Evolutionary conservation across 2,888 invertebrate species (phyloP), one percentile per base, ranked within the genome.

Genomic region (Latheticus oryzae): DNA sequence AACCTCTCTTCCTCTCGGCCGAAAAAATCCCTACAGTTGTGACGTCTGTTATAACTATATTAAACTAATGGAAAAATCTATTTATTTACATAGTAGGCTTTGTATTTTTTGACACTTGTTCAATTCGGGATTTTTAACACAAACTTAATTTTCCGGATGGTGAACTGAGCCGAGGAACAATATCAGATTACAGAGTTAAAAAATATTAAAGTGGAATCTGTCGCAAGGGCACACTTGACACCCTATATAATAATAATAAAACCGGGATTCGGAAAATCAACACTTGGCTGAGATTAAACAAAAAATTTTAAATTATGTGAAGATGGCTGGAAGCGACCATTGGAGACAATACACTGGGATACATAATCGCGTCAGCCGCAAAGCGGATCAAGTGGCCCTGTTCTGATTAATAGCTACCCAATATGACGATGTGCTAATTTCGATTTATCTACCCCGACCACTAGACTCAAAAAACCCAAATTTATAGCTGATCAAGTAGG

Each of bases 101-200:
- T 12, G 21, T 15, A 47, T 13, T 11, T 43, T 60, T 72, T 69
- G 71, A 71, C 73, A 73, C 74, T 75, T 74, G 74, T 71, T 71
- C 69, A n/a, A n/a, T n/a, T n/a, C n/a, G 59, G 65, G 63, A 66
- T 71, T 67, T 72, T 68, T 67, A 56, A 65, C 67, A 70, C 75
- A 79, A 79, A 79, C 78, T 78, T 78, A 79, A 79, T 79, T 79
- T 79, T 79, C 78, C 78, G 78, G 78, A 67, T 75, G 69, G 76
- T 78, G 78, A 74, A 67, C 76, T 78, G 76, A 78, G 76, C 77
- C 73, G 75, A 75, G 76, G 76, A 76, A 74, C 76, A 76, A 77
- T 76, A 78, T 78, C 77, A 75, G 78, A 78, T 78, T 78, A 78
- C 69, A 66, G 71, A 72, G 71, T 71, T 74, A 76, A 77, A 77